Evolutionary conservation across 2,888 invertebrate genomes (phyloP), one percentile per base, ranked within the genome.

Genomic region (Endotricha flammealis): DNA sequence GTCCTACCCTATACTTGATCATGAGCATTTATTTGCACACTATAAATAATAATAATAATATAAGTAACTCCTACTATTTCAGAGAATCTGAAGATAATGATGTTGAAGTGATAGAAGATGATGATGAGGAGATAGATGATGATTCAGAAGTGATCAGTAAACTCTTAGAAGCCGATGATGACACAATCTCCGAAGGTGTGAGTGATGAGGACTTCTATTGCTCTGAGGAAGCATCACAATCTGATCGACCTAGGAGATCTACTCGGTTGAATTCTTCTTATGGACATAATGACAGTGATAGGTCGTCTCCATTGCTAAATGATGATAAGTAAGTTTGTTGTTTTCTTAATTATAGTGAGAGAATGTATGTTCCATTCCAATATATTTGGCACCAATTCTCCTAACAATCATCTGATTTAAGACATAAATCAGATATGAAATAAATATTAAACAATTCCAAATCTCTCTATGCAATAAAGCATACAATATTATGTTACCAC

Each of bases 91-190:
- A 54, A 14, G 67, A 55, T n/a, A 48, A 51, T 20, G 57, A 55
- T 10, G 68, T 68, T 16, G 48, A 33, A 16, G 39, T 38, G 1
- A 30, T 29, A 9, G 41, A 38, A 9, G 41, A 41, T 0, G 61
- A 61, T 28, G 70, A 71, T n/a, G 69, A 63, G 29, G 75, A 73
- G 27, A 54, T 74, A 8, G 73, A 83, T 48, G 82, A 82, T 56
- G 81, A 80, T 29, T 68, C 75, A 0, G 79, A 79, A 39, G 76
- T 81, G 4, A 80, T 82, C 44, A 79, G 74, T 48, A 80, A 80
- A 42, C 52, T 82, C n/a, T 45, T 78, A 9, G 76, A 82, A 36
- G 80, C 71, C 0, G 82, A 82, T 24, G 76, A 72, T 29, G 69
- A 65, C 27, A 54, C 64, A 1, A 13, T 29, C 13, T 35, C 35